Conservation (phyloP, 2,797 vertebrate species). For the Spea hammondii region DNA sequence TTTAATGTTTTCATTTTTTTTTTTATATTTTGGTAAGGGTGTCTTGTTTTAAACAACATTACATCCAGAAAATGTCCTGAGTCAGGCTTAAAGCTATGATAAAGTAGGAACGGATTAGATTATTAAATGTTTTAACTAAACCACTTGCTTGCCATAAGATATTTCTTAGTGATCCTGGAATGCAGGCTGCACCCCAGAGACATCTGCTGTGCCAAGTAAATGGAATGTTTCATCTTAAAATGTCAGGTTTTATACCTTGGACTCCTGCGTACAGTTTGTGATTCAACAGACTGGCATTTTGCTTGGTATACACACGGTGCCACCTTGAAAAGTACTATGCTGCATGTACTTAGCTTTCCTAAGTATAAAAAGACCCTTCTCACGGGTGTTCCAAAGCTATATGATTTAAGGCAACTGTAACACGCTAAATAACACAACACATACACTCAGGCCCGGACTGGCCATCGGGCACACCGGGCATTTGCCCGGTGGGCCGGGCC, state of each 20-base stretch:
- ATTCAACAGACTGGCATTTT: conserved; percentile 5
- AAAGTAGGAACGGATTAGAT: conserved; percentile 10
- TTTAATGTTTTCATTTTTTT: too few species aligned
- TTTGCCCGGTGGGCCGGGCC: too few species aligned
- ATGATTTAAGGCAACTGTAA: too few species aligned
- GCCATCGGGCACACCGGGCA: too few species aligned
- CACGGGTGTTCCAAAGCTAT: too few species aligned
- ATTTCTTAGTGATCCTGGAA: conserved; percentile 38
- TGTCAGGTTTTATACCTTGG: conserved; percentile 33
- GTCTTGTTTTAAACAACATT: conserved; percentile 13
- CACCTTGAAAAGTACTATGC: not conserved
- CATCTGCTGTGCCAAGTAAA: conserved; percentile 14
- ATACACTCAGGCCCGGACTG: too few species aligned
- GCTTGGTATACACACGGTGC: not conserved
- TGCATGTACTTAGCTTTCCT: not conserved
- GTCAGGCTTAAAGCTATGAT: conserved; percentile 23
- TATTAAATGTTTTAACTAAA: not conserved
- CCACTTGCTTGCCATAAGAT: conserved; percentile 9
- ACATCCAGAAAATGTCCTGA: conserved; percentile 39
- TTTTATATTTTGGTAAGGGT: not conserved
- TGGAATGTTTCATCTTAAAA: conserved; percentile 35
- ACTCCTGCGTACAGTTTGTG: not conserved
- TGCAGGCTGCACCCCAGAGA: conserved; percentile 32
- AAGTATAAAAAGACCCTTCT: too few species aligned
- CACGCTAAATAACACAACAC: too few species aligned